Evolutionary conservation across 2,888 invertebrate genomes (phyloP), one percentile per base, ranked within the genome.

Genomic region (Troglohyphantes excavatus): DNA sequence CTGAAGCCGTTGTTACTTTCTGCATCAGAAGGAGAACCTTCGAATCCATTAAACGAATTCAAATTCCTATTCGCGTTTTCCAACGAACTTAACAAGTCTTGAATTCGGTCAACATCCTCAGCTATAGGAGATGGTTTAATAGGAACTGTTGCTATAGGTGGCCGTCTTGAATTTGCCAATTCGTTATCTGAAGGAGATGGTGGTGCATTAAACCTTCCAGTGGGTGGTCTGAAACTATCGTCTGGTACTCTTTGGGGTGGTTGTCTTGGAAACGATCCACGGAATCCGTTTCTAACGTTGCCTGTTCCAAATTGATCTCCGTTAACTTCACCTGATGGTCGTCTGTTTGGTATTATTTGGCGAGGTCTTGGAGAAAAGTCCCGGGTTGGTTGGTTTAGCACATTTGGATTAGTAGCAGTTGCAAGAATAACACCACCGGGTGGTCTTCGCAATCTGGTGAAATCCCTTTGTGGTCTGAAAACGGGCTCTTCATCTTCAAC

Each of bases 391-490:
- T 70, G 82, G 26, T 63, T 26, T 23, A 61, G 7, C 6, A 27
- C 17, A 59, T 59, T 68, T 19, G 75, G 75, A 46, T 89, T 82
- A 11, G 76, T 19, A 7, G 67, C 76, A 3, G 88, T 89, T 27
- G 88, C 82, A 21, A 89, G 19, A 17, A 90, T 72, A 11, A 90
- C 39, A 19, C 27, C 67, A 27, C 82, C 79, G 0, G 91, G 84
- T 26, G 91, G 91, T 68, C 91, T 63, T n/a, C 84, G 33, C 19
- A 91, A 43, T 61, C 91, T 78, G 2, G 91, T 91, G 26, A 91
- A 91, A 72, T 91, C 91, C 79, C 91, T 84, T 53, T 84, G 86
- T 27, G 86, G 86, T 46, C 87, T 78, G 65, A 92, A 88, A 13
- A 75, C 39, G 3, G 90, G 63, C 76, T 78, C 43, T 23, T 90